A percentile compares a stretch with the other conserved stretches of the same genome.
Conservation (phyloP, 2,888 invertebrate species). For the Parnassius glacialis region DNA sequence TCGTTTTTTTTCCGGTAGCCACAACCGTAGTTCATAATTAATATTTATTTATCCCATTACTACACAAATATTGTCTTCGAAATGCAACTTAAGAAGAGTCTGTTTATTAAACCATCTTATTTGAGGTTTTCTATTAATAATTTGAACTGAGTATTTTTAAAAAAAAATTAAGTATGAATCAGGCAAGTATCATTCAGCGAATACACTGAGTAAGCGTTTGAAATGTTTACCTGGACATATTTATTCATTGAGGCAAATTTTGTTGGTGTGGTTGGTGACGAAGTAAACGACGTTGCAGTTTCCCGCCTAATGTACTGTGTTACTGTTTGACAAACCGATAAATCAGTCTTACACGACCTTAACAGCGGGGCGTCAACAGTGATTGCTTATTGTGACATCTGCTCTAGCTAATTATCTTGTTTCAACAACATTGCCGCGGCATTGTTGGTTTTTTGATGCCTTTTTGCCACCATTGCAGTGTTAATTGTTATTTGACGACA, state of each 20-base stretch:
- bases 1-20: constrained; percentile 76
- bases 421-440: constrained; percentile 51
- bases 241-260: too few species aligned
- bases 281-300: constrained; percentile 1
- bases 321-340: constrained; percentile 37
- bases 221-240: too few species aligned
- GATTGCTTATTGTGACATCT: constrained; percentile 60
- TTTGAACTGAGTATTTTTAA: neutral
- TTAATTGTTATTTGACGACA: too few species aligned
- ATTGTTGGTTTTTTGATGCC: constrained; percentile 27
- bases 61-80: constrained; percentile 43
- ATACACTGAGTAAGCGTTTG: too few species aligned
- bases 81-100: constrained; percentile 42
- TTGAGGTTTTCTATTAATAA: neutral
- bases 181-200: too few species aligned
- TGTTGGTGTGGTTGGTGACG: neutral
- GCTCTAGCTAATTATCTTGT: constrained; percentile 65
- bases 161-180: too few species aligned
- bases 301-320: constrained; percentile 13
- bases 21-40: constrained; percentile 69
- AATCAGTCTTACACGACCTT: constrained; percentile 41
- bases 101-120: constrained; percentile 28
- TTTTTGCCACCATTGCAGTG: neutral
- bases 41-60: constrained; percentile 76
- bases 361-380: constrained; percentile 49